Evolutionary conservation across 2,797 vertebrate species (phyloP).

Genomic region (Chelon auratus): DNA sequence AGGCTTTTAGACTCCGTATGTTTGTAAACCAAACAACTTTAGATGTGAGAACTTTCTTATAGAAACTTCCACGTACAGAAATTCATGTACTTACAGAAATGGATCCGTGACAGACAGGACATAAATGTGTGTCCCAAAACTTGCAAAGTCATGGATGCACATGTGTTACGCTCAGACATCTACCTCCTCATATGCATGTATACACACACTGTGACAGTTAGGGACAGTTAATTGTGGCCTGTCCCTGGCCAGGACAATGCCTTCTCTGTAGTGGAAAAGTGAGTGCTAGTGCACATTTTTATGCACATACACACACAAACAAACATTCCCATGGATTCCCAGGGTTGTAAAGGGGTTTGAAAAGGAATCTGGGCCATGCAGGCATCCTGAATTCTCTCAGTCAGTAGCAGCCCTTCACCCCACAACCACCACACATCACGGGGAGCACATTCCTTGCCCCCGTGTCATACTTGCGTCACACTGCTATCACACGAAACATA

Average conservation of each 20-base stretch:
- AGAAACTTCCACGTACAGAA: neutral
- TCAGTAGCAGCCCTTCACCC: constrained; percentile 68
- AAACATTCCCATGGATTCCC: constrained; percentile 80
- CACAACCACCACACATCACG: constrained; percentile 64
- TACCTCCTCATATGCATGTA: constrained; percentile 22
- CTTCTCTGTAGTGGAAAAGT: constrained; percentile 74
- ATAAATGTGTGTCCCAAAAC: neutral
- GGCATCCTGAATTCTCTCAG: constrained; percentile 70
- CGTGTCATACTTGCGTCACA: constrained; percentile 64
- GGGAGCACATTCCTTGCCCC: constrained; percentile 68
- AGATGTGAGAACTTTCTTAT: neutral
- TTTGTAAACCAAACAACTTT: neutral
- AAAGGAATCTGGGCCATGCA: constrained; percentile 79
- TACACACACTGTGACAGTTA: constrained; percentile 48
- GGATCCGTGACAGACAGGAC: too few species aligned
- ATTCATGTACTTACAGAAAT: neutral
- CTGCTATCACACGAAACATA: constrained; percentile 57
- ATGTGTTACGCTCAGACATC: constrained; percentile 14
- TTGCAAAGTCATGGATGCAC: constrained; percentile 16
- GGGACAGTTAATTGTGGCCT: constrained; percentile 58
- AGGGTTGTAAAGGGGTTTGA: constrained; percentile 67
- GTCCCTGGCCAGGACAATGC: constrained; percentile 73
- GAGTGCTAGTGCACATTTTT: constrained; percentile 61
- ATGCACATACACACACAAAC: constrained; percentile 60
- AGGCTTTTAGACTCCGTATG: neutral